Percentiles rank a stretch among this genome's conserved stretches.
Evolutionary conservation across 2,888 invertebrate species (phyloP).

Genomic region (Neelides folsomi): DNA sequence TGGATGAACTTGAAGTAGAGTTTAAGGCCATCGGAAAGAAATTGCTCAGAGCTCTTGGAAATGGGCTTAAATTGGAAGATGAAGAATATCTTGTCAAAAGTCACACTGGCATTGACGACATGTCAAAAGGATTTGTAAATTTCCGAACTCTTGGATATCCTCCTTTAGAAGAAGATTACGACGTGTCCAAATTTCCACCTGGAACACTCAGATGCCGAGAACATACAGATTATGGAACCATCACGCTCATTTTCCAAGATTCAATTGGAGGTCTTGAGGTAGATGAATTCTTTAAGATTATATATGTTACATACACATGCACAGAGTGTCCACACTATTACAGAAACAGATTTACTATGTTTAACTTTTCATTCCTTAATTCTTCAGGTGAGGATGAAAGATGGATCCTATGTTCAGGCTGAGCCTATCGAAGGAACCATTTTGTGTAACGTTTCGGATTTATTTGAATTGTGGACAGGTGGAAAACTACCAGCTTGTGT

Average conservation of each 20-base stretch:
- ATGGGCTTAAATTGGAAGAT: slow-evolving; percentile 19
- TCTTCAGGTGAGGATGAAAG: slow-evolving; percentile 48
- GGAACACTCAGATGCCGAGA: slow-evolving; percentile 53
- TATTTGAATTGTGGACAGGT: slow-evolving; percentile 60
- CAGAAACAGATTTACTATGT: too few relatives aligned
- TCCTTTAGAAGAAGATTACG: slow-evolving; percentile 37
- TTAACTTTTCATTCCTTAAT: too few relatives aligned
- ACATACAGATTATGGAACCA: slow-evolving; percentile 61
- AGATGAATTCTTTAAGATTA: slow-evolving; percentile 6
- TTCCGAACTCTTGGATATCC: slow-evolving; percentile 57
- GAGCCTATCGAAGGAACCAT: slow-evolving; percentile 63
- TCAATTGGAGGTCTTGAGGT: slow-evolving; percentile 62
- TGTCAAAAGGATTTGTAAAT: too few relatives aligned
- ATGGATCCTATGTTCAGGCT: slow-evolving; percentile 57
- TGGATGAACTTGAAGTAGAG: slow-evolving; percentile 47
- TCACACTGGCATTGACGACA: slow-evolving; percentile 49
- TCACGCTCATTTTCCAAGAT: slow-evolving; percentile 58
- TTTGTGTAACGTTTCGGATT: slow-evolving; percentile 59
- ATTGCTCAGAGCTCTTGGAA: slow-evolving; percentile 42
- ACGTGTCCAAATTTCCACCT: slow-evolving; percentile 35
- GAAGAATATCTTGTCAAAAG: slow-evolving; percentile 49
- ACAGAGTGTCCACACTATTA: too few relatives aligned
- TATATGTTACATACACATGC: too few relatives aligned
- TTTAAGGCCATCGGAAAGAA: slow-evolving; percentile 54
- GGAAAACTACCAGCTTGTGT: slow-evolving; percentile 56